Evolutionary conservation across 2,888 invertebrate species (phyloP), one percentile per base, ranked within the genome.

Genomic region (Napeogenes sylphis): DNA sequence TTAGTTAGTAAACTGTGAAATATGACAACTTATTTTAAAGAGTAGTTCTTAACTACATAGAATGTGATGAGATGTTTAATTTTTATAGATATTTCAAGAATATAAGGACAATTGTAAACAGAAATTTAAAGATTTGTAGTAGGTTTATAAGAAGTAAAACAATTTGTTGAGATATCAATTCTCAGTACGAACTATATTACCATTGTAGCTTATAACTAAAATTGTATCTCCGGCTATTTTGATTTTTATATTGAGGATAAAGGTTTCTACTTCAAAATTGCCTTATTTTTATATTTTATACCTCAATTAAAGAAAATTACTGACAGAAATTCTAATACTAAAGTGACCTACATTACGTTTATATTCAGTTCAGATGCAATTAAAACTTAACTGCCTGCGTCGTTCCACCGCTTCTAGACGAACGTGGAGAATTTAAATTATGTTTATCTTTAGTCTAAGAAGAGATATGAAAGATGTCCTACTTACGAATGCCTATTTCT

Each of bases 281-380:
- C 12, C 8, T 42, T 12, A 42, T 42, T 3, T 42, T 12, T 42
- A 10, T 42, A 42, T 42, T 42, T 51, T 13, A 21, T 12, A 10
- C 30, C 21, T 51, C 4, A 6, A 21, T 21, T 51, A 8, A 21
- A 51, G 21, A 30, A 21, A 30, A n/a, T 4, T 8, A 21, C 10
- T 10, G 10, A 21, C 14, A 47, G 6, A 21, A 51, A 10, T 42
- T 51, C 10, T 14, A 51, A 21, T 51, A 51, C 8, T 51, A 21
- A 51, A 51, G 51, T 51, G 51, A 51, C 30, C 51, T 51, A 51
- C 10, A 30, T 51, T 2, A 30, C 51, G 51, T 51, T 51, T 51
- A 51, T 10, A 51, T 51, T 30, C 30, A 51, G 12, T 51, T 51
- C 30, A 51, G 30, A 51, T 30, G 21, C 51, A 51, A 51, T 51